Evolutionary conservation across 2,888 invertebrate genomes (phyloP).

Genomic region (Rotaria magnacalcarata): DNA sequence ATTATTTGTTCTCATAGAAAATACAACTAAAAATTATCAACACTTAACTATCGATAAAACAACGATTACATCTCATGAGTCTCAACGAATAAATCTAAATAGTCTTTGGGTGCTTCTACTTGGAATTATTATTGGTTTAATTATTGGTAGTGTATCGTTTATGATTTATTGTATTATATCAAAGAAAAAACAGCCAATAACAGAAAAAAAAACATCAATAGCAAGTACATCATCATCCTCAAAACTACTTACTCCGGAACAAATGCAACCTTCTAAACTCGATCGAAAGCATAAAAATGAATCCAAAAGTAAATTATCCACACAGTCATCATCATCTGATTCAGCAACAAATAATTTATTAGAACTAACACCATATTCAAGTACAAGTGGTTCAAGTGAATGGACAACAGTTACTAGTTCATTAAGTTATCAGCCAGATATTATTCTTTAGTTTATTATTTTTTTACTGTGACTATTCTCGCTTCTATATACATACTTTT

Average conservation of each 20-base stretch:
- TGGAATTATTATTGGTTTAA: neutral
- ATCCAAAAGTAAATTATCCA: neutral
- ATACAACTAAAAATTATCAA: neutral
- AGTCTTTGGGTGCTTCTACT: neutral
- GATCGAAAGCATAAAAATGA: neutral
- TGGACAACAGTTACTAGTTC: neutral
- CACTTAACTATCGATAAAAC: neutral
- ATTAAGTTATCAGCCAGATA: neutral
- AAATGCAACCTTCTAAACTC: neutral
- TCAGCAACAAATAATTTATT: neutral
- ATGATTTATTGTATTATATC: neutral
- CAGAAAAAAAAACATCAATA: neutral
- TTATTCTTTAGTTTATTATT: neutral
- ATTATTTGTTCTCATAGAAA: neutral
- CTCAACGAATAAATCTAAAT: neutral
- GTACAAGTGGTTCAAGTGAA: neutral
- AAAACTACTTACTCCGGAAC: neutral
- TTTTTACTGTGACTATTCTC: neutral
- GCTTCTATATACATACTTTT: neutral
- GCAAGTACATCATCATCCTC: neutral
- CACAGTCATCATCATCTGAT: neutral
- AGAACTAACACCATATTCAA: neutral
- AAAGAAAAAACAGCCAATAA: neutral
- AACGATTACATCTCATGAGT: neutral
- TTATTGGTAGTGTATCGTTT: neutral